phyloP scores from a whole-genome alignment of 92 coral and sea anemone genomes.

The Epizoanthus illoricatus region DNA sequence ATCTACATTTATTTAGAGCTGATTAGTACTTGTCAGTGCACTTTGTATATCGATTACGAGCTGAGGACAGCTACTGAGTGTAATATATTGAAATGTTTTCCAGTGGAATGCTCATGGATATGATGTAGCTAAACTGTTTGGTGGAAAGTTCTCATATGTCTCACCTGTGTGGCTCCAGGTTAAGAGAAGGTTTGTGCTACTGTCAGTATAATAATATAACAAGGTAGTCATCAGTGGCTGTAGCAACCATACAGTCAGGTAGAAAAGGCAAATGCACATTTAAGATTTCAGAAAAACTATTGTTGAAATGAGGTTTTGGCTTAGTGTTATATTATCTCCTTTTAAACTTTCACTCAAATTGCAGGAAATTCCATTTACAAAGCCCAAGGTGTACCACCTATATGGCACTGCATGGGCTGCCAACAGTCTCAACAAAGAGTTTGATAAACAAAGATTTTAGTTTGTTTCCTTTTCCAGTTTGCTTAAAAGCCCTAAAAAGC shows the following conservation, averaged over 20 bases:
- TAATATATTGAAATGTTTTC: background rate
- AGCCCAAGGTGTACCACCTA: no score
- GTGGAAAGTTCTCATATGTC: constrained; percentile 82
- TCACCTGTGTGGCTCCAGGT: constrained; percentile 97
- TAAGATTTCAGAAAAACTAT: no score
- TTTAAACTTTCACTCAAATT: background rate
- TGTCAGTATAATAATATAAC: background rate
- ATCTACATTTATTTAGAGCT: no score
- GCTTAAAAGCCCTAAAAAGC: no score
- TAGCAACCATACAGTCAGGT: background rate
- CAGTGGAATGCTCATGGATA: constrained; percentile 97
- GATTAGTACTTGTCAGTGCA: background rate
- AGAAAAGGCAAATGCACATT: no score
- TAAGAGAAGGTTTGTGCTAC: constrained; percentile 69
- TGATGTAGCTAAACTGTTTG: constrained; percentile 91
- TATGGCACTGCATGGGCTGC: no score
- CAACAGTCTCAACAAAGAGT: no score
- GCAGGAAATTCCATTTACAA: no score
- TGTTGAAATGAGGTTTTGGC: background rate
- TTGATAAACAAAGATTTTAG: no score
- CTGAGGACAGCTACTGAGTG: background rate
- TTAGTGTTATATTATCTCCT: background rate
- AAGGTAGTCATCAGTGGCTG: background rate
- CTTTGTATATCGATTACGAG: background rate
- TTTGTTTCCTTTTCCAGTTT: no score